Base-by-base conservation (phyloP, 1,140 invertebrate species). In the Acyrthosiphon pisum region DNA sequence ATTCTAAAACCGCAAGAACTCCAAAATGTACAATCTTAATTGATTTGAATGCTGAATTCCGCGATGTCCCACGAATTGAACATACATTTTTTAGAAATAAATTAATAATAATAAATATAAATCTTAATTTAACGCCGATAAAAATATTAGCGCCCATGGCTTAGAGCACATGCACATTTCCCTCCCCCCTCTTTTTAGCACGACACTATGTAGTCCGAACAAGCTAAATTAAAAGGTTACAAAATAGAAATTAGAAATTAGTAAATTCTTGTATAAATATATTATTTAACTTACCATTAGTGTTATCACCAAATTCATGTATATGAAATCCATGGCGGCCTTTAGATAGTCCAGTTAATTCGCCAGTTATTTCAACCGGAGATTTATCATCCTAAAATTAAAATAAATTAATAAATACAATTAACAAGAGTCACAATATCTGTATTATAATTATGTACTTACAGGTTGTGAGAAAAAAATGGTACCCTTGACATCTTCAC, bases 291-390 rank as follows among this genome's bases (percentile, higher is more conserved):
- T 94, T 94, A 96, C 96, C 97, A 95, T 99, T 99, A 68, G 98
- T 99, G 94, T 98, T 98, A 95, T 99, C 99, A 2, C 99, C 99
- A 95, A 98, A 99, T 96, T 99, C 97, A 95, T 99, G 99, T 91
- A 99, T 96, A 95, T 99, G 99, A 96, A 99, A 99, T 53, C 99
- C 99, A 95, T 99, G 98, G 46, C 96, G 94, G 23, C 97, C 97
- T 94, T 96, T 95, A 26, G 95, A 95, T 76, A 98, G 95, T 18
- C 97, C 97, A 44, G 94, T 95, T 26, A 98, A 95, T 95, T 97
- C 96, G 30, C 98, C 98, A 44, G 96, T 96, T 30, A 98, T 96
- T 94, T 96, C 96, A 7, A 98, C 97, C 3, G 96, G 95, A 46
- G 94, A 94, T 53, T 95, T 95, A 48, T 95, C 95, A 92, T 89